These are phyloP conservation scores for Tenualosa thibaudeaui DNA, from an alignment of 2,797 vertebrate genomes.

Conservation along the genomic window DNA sequence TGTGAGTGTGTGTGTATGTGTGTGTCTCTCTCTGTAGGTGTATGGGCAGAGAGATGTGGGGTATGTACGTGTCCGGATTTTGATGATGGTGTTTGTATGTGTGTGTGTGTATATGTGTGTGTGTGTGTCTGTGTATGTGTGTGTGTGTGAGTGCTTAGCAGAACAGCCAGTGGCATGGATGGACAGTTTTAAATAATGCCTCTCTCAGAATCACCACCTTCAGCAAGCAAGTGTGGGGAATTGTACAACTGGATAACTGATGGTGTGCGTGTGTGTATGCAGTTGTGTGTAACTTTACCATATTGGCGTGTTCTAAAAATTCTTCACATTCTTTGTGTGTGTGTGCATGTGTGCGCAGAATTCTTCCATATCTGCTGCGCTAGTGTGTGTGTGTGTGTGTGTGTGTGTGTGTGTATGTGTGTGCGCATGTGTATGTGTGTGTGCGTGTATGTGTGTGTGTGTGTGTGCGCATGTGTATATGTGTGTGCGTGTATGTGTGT, in stretches of 20 bases:
- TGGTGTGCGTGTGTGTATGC: not conserved
- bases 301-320: no score
- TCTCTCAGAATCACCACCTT: slow-evolving; percentile 9
- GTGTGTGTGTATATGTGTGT: not conserved
- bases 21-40: not conserved
- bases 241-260: not conserved
- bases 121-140: not conserved
- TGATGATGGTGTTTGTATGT: not conserved
- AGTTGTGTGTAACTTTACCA: no score
- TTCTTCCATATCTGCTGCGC: no score
- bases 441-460: not conserved
- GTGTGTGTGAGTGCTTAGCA: not conserved
- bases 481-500: not conserved
- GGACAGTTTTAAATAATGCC: slow-evolving; percentile 18
- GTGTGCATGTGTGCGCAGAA: no score
- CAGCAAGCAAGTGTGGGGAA: not conserved
- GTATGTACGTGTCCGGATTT: no score
- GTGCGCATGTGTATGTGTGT: no score
- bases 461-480: not conserved
- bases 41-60: no score
- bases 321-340: no score
- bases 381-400: no score
- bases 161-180: not conserved
- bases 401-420: not conserved
- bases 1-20: not conserved